Base-by-base conservation (phyloP, 2,113 vertebrate species). In the Pterocles orientalis region DNA sequence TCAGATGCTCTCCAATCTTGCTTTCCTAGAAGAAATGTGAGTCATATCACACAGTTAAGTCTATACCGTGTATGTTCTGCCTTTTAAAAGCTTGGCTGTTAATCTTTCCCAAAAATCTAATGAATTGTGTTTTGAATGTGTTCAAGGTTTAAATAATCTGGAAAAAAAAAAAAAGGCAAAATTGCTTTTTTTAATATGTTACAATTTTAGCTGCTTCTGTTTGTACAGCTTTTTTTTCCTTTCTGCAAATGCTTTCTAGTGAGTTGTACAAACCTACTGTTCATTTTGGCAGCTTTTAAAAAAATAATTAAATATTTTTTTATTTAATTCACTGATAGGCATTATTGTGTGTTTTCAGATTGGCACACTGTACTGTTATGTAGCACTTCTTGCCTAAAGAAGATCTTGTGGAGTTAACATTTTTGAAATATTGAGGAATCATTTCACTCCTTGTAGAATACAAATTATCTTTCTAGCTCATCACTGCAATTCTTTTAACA, bases 111-210 rank as follows among this genome's bases (percentile, higher is more conserved):
- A 57, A 50, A 79, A 94, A 43, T 58, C 11, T 72, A 84, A 69
- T 84, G 43, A 76, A 29, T 86, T 9, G 47, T 88, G 9, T 82
- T 95, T 85, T 71, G 39, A 84, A 92, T 94, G 88, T 94, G 92
- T 71, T 92, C 34, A 28, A 51, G 29, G 10, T n/a, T 82, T 47
- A 85, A 57, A 75, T 71, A 7, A 69, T 56, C 53, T 31, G 23
- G 0, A 13, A 34, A 11, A 10, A 24, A 50, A 80, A 18, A 19
- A 3, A 31, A n/a, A n/a, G n/a, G 29, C 18, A 41, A 65, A 89
- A 69, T 34, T 45, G 6, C 8, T 10, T 66, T 85, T 77, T 69
- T 31, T n/a, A 48, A 20, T 58, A 17, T 54, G 11, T 21, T 70
- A 7, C 31, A 33, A 0, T 81, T 51, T 92, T 87, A 82, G 50